Evolutionary conservation across 2,888 invertebrate species (phyloP).

Genomic region (Nomada ferruginata): DNA sequence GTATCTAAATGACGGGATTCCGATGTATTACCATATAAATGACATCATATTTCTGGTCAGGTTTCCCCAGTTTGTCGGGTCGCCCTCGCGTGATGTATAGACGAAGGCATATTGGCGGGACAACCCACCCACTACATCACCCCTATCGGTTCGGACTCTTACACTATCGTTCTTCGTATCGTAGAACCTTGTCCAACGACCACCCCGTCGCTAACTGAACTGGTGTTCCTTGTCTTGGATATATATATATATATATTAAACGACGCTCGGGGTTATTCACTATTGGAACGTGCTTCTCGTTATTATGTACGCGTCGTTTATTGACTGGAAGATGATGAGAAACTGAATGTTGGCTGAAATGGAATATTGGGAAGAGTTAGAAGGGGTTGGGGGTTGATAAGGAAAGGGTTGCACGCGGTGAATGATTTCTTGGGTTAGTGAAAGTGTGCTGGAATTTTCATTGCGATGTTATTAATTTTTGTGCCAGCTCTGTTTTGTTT

Average conservation of each 20-base stretch:
- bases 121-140: conserved; percentile 75
- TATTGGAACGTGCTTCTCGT: conserved; percentile 27
- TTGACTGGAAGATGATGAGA: conserved; percentile 29
- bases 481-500: not conserved
- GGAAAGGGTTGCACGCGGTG: not conserved
- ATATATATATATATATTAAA: not conserved
- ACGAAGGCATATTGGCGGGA: conserved; percentile 83
- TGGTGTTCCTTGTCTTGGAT: conserved; percentile 2
- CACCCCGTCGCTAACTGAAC: conserved; percentile 21
- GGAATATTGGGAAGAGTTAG: not conserved
- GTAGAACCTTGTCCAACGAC: conserved; percentile 45
- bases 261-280: not conserved
- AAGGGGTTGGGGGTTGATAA: not conserved
- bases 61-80: conserved; percentile 83
- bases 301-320: conserved; percentile 38
- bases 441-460: not conserved
- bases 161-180: conserved; percentile 67
- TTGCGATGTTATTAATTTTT: not conserved
- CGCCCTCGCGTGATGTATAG: conserved; percentile 82
- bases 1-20: conserved; percentile 85
- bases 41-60: conserved; percentile 85
- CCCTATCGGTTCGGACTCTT: conserved; percentile 77
- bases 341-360: not conserved
- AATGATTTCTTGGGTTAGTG: not conserved
- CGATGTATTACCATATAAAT: conserved; percentile 85